Conservation (phyloP, 2,888 invertebrate species). For the Aradus depressus region DNA sequence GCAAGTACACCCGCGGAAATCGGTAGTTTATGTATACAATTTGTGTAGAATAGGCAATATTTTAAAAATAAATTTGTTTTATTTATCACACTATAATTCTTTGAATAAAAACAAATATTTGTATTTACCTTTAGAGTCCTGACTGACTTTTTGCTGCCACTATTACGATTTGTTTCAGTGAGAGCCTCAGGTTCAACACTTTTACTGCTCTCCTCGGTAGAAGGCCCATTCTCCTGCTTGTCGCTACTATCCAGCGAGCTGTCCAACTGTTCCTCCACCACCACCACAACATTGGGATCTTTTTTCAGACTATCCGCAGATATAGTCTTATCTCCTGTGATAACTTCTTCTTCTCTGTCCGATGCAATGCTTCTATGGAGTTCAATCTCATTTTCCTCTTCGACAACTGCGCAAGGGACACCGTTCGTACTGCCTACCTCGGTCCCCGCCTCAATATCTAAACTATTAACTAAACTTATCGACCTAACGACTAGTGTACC, state of each 20-base stretch:
- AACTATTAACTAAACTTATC: too few species aligned
- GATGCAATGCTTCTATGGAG: neutral
- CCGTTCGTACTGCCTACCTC: too few species aligned
- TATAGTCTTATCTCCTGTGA: slow-evolving; percentile 10
- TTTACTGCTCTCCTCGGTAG: neutral
- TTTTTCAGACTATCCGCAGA: slow-evolving; percentile 3
- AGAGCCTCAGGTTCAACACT: neutral
- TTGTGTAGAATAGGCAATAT: too few species aligned
- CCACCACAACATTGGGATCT: neutral
- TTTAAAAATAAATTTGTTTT: too few species aligned
- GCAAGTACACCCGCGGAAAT: too few species aligned
- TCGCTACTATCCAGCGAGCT: slow-evolving; percentile 3
- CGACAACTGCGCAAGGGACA: too few species aligned
- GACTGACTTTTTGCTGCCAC: neutral
- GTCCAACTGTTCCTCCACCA: neutral
- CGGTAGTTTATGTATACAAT: too few species aligned
- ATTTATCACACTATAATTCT: too few species aligned
- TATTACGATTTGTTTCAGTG: neutral
- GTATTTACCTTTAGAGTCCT: slow-evolving; percentile 3
- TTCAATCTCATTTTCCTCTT: too few species aligned
- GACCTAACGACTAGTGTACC: too few species aligned
- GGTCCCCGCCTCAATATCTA: too few species aligned
- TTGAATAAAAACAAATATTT: too few species aligned
- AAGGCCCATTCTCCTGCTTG: neutral
- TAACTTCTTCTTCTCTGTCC: slow-evolving; percentile 6